Evolutionary conservation across 2,113 vertebrate genomes (phyloP), one percentile per base, ranked within the genome.

Genomic region (Ibidorhyncha struthersii): DNA sequence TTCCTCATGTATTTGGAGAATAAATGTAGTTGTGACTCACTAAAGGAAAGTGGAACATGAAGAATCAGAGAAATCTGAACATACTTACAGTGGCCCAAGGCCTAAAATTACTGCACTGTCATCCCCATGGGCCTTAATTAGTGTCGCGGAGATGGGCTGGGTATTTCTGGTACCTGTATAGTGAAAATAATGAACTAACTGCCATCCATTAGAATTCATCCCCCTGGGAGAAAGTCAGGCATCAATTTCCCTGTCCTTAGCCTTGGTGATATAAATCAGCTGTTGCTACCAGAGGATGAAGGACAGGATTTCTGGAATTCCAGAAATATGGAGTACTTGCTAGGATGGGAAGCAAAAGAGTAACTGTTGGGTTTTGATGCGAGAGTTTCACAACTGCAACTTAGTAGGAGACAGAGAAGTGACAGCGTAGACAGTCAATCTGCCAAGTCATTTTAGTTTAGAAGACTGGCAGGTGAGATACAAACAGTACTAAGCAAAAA

Each of bases 111-210:
- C 45, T 86, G 34, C 22, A 23, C 26, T 8, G 2, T 29, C 73
- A 87, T 53, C 69, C 40, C 30, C 34, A 22, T 53, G 29, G 34
- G 38, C 22, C 38, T 81, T 86, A 80, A 49, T 45, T 49, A 83
- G 41, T 6, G 16, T 52, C 1, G 0, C 1, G 0, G 50, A 76
- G 15, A 65, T 18, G n/a, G 53, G 29, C 47, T 89, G 50, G 13
- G 7, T 70, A 15, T 65, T 87, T 92, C 84, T 43, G 21, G 49
- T 73, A 84, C 23, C 40, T 36, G 9, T 70, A 41, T 58, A 62
- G n/a, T 87, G 53, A 78, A 88, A 90, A 80, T 26, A 78, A 50
- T 69, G 82, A 81, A 78, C n/a, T 71, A 94, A 63, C 30, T 74
- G 66, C 40, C 29, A 11, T 76, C 61, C 29, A 32, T 63, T 86